Evolutionary conservation across 1,140 invertebrate species (phyloP), one percentile per base, ranked within the genome.

Genomic region (Maconellicoccus hirsutus): DNA sequence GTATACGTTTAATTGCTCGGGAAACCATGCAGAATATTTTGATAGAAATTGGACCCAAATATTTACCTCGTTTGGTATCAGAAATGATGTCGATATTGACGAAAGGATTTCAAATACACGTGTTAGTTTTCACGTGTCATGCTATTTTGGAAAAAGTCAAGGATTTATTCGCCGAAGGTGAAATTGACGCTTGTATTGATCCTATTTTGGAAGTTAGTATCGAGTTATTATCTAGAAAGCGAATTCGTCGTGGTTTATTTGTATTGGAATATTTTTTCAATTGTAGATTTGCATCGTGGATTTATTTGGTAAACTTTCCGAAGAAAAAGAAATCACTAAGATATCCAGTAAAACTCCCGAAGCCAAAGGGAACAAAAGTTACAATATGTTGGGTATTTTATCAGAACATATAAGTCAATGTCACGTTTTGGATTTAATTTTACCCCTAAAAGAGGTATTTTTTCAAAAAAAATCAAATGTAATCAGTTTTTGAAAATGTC

Each of bases 31-130:
- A 94, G 72, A 92, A 94, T 79, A 91, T 97, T 25, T 89, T 96
- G 85, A 75, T 87, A 1, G 86, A 89, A 0, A 81, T 98, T 0
- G 96, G 96, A 0, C 87, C 92, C 0, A 80, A 84, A 19, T 94
- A 94, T 78, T 84, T 98, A 72, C 82, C 85, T 22, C 81, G 87
- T 76, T 79, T 98, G 8, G 78, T 98, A 3, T 84, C 86, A 71
- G 93, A 97, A 80, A 84, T 98, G 76, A 87, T 87, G 59, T 81
- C 88, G 16, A 79, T 94, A 7, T 81, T 98, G 69, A 92, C 86
- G 0, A 86, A 88, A 78, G 96, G 96, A 10, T 98, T 91, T 77
- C 94, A 98, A 83, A 85, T 96, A 21, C 95, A 98, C 76, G 93
- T 98, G 0, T 81, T 98, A 16, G 89, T 89, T 1, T 95, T 87